These are phyloP conservation scores for Drosophila anceps DNA, from an alignment of 2,888 invertebrate species.

Conservation along the genomic window DNA sequence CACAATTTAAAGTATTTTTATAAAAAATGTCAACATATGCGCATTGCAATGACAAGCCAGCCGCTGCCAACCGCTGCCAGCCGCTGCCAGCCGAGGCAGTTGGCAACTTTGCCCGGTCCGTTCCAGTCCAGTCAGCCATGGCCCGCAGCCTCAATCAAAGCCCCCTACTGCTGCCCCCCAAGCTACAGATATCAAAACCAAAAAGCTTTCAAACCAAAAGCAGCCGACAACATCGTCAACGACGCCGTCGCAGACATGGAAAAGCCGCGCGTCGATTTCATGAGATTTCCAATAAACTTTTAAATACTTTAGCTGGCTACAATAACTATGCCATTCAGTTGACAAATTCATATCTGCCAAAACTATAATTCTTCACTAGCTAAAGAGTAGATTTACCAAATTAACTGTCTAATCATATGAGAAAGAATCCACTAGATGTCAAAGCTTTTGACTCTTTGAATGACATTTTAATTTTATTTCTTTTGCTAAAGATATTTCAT, in stretches of 20 bases:
- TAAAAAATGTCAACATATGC: constrained; percentile 76
- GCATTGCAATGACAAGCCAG: constrained; percentile 68
- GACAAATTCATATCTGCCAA: neutral
- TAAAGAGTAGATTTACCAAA: neutral
- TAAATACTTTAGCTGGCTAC: constrained; percentile 38
- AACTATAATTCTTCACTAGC: neutral
- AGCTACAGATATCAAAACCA: constrained; percentile 61
- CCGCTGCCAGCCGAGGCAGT: constrained; percentile 20
- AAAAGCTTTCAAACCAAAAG: constrained; percentile 73
- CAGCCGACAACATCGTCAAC: constrained; percentile 66
- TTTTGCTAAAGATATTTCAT: neutral
- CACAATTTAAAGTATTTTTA: constrained; percentile 73
- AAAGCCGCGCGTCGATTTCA: constrained; percentile 70
- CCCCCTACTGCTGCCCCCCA: neutral
- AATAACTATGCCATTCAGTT: constrained; percentile 20
- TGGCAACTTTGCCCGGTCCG: constrained; percentile 35
- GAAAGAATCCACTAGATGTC: no score
- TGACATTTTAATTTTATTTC: neutral
- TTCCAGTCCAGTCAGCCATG: constrained; percentile 60
- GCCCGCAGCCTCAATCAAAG: constrained; percentile 62
- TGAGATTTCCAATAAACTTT: constrained; percentile 65
- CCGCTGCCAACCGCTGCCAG: constrained; percentile 32
- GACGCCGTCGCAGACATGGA: constrained; percentile 51
- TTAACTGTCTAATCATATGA: neutral
- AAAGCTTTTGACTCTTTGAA: no score